Conservation (phyloP, 2,888 invertebrate species). For the Allophyes oxyacanthae region DNA sequence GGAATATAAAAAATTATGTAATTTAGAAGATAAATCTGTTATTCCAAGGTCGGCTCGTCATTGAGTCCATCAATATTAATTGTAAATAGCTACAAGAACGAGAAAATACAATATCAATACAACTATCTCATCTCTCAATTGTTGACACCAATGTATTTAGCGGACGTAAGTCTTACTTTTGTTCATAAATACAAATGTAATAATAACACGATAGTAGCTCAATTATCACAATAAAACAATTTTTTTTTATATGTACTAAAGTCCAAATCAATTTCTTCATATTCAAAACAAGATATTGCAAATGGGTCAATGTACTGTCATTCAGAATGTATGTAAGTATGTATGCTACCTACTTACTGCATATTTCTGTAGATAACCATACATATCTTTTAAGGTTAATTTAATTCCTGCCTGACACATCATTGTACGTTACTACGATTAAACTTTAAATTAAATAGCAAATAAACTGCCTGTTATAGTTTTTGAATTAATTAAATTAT, state of each 20-base stretch:
- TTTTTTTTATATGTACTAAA: slow-evolving; percentile 23
- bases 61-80: slow-evolving; percentile 11
- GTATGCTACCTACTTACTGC: not conserved
- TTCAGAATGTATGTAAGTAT: too few species aligned
- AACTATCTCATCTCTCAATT: not conserved
- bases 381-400: too few species aligned
- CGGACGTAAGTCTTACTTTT: slow-evolving; percentile 45
- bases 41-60: not conserved
- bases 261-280: slow-evolving; percentile 15
- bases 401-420: too few species aligned
- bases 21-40: not conserved
- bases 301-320: too few species aligned
- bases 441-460: too few species aligned
- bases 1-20: not conserved
- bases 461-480: not conserved
- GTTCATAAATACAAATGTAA: slow-evolving; percentile 55
- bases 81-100: slow-evolving; percentile 1
- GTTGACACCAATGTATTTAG: slow-evolving; percentile 9
- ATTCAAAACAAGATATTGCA: not conserved
- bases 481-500: slow-evolving; percentile 9
- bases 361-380: too few species aligned
- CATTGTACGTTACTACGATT: too few species aligned
- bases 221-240: slow-evolving; percentile 61
- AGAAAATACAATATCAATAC: not conserved
- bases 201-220: slow-evolving; percentile 30